Percentiles rank a stretch among this genome's conserved stretches.
Evolutionary conservation across 2,888 invertebrate species (phyloP).

Genomic region (Coleophora flavipennella): DNA sequence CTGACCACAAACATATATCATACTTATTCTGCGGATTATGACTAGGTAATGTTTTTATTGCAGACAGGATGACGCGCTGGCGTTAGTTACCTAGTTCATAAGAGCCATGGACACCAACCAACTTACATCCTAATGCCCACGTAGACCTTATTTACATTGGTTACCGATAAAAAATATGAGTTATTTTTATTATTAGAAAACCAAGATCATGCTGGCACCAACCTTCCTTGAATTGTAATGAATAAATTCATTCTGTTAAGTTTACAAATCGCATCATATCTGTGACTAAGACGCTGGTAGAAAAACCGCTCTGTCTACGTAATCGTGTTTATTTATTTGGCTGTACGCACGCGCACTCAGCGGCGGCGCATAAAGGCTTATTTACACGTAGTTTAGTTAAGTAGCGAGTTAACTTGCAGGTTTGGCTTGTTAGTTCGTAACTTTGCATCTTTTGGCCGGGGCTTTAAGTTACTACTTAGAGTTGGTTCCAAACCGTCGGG

Average conservation of each 20-base stretch:
- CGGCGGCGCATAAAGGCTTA: slow-evolving; percentile 44
- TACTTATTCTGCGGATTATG: too few relatives aligned
- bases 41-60: too few relatives aligned
- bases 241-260: slow-evolving; percentile 39
- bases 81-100: too few relatives aligned
- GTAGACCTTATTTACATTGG: slow-evolving; percentile 5
- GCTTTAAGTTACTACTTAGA: too few relatives aligned
- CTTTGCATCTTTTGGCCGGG: too few relatives aligned
- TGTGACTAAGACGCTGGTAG: slow-evolving; percentile 53
- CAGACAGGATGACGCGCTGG: too few relatives aligned
- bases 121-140: neutral
- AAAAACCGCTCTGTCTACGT: slow-evolving; percentile 59
- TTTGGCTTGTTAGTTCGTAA: too few relatives aligned
- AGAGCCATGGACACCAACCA: too few relatives aligned
- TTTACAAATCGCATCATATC: slow-evolving; percentile 35
- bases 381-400: too few relatives aligned
- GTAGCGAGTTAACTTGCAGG: too few relatives aligned
- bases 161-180: slow-evolving; percentile 13
- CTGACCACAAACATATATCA: too few relatives aligned
- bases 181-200: slow-evolving; percentile 20
- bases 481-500: too few relatives aligned
- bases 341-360: slow-evolving; percentile 32
- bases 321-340: slow-evolving; percentile 58
- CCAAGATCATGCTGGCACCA: slow-evolving; percentile 19
- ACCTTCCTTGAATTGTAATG: slow-evolving; percentile 39